A percentile compares a stretch with the other conserved stretches of the same genome.
These are phyloP conservation scores for Cromileptes altivelis DNA, from an alignment of 2,113 vertebrate species.

Conservation along the genomic window DNA sequence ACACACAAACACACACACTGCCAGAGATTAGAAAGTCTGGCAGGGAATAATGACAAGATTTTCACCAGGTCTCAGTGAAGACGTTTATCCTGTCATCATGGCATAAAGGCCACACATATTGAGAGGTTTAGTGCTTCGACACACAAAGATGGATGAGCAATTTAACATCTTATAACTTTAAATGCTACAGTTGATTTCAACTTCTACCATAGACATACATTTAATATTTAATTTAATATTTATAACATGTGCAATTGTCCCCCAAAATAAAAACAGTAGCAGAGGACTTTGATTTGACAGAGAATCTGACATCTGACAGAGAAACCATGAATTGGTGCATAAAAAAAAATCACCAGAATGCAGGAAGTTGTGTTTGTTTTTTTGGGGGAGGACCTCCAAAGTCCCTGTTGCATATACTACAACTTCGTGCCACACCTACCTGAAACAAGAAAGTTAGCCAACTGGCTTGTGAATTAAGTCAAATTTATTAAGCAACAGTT, in stretches of 20 bases:
- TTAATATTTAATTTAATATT: no score
- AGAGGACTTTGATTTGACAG: no score
- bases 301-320: no score
- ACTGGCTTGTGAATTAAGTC: neutral
- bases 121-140: neutral
- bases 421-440: no score
- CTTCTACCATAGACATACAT: no score
- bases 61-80: slow-evolving; percentile 18
- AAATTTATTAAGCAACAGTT: neutral
- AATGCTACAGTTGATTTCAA: neutral
- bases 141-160: neutral
- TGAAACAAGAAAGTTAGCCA: neutral
- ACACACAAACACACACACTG: slow-evolving; percentile 13
- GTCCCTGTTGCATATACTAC: no score
- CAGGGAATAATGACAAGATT: slow-evolving; percentile 34
- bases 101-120: slow-evolving; percentile 40
- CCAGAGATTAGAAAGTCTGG: slow-evolving; percentile 44
- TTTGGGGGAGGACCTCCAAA: no score
- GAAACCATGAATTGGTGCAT: no score
- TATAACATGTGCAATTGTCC: no score
- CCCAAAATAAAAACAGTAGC: no score
- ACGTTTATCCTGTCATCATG: slow-evolving; percentile 39
- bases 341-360: no score
- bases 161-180: neutral
- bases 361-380: no score